Evolutionary conservation across 2,888 invertebrate species (phyloP), one percentile per base, ranked within the genome.

Genomic region (Caenorhabditis panamensis): DNA sequence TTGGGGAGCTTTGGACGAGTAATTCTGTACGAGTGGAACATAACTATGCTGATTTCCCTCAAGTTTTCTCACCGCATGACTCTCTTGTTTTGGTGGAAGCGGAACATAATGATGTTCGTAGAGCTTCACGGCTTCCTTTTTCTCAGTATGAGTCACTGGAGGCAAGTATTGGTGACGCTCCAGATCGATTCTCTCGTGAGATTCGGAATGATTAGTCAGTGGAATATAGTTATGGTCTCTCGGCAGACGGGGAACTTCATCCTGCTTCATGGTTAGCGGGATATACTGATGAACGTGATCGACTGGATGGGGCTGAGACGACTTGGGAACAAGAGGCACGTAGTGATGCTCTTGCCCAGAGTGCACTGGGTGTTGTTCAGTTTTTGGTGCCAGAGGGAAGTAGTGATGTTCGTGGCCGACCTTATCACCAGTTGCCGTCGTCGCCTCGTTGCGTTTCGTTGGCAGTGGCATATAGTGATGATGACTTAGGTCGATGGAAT

Each of bases 381-480:
- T 54, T 68, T 76, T 76, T 62, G 68, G 64, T 61, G 67, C 63
- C 63, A 77, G 41, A 20, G 77, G 77, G 59, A 64, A 64, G 63
- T 69, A 77, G 56, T 69, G 68, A 69, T 77, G 77, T 71, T 63
- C 77, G 49, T 59, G 56, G 41, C 62, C 67, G 54, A 67, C 62
- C 67, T 76, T 76, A 64, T 77, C 69, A 67, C 66, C 66, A 51
- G 51, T 66, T 64, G 64, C 51, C 59, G 37, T 59, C 58, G 58
- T 58, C 26, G 44, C 56, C 59, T 64, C 69, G 51, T 63, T 59
- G 28, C 58, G 58, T 72, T 67, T 67, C 54, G 73, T 56, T 61
- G 71, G 62, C 72, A 72, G 67, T 54, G 79, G 79, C 79, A 79
- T 47, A 63, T 71, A 79, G 11, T 79, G 72, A 73, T 79, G 78